These are phyloP conservation scores for Hololepta plana DNA, from an alignment of 2,888 invertebrate species.

Conservation along the genomic window DNA sequence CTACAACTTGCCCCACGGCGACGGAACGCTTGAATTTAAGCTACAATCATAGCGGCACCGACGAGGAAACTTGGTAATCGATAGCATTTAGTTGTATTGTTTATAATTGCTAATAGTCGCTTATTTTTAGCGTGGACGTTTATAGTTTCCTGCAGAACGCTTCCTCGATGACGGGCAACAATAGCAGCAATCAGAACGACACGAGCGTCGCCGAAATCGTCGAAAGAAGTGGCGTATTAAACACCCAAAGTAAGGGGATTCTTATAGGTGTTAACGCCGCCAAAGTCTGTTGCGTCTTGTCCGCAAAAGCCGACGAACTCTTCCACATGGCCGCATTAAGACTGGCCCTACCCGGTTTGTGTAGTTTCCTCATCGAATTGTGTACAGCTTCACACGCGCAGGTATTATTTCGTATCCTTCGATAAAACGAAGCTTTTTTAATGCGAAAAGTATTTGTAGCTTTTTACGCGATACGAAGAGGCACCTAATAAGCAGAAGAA, in stretches of 20 bases:
- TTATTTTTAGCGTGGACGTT: constrained; percentile 51
- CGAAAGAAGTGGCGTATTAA: constrained; percentile 34
- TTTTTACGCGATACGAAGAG: constrained; percentile 26
- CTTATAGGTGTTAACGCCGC: constrained; percentile 66
- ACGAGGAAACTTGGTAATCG: constrained; percentile 58
- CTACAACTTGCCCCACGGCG: constrained; percentile 34
- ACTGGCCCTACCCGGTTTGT: constrained; percentile 67
- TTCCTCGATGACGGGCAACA: constrained; percentile 11
- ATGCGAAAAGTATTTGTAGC: constrained; percentile 15
- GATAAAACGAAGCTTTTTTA: constrained; percentile 1
- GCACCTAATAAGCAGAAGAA: constrained; percentile 27
- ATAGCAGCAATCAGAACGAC: constrained; percentile 40
- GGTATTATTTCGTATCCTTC: constrained; percentile 23
- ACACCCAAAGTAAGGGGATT: constrained; percentile 31
- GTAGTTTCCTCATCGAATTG: constrained; percentile 63
- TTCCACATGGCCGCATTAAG: constrained; percentile 81
- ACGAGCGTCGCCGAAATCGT: constrained; percentile 56
- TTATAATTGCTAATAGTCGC: too few relatives aligned
- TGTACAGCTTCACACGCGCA: constrained; percentile 76
- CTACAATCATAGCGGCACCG: constrained; percentile 37
- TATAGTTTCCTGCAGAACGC: constrained; percentile 60
- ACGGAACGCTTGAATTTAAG: constrained; percentile 40
- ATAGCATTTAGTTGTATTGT: constrained; percentile 5
- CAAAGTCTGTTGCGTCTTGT: constrained; percentile 75
- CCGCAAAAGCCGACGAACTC: constrained; percentile 77